Conservation (phyloP, 2,888 invertebrate species). For the Drosophila lacicola region DNA sequence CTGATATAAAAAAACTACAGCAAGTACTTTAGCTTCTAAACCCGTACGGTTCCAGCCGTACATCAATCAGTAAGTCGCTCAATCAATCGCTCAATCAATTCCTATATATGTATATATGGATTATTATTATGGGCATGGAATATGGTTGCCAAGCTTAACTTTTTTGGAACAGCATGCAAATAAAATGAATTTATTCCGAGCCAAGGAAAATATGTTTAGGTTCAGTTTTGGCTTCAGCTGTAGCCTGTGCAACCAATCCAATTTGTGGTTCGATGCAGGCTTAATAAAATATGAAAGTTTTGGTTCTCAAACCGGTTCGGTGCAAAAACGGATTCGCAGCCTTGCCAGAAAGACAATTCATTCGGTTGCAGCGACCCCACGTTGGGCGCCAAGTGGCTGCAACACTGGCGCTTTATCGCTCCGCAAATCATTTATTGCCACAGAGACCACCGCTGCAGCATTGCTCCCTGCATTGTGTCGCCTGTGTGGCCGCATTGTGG, state of each 20-base stretch:
- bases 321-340: background rate
- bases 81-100: background rate
- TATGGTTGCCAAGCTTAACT: too few relatives aligned
- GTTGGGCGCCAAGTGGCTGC: conserved; percentile 46
- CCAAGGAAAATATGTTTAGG: too few relatives aligned
- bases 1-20: too few relatives aligned
- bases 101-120: background rate
- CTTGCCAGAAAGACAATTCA: background rate
- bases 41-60: too few relatives aligned
- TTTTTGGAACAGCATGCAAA: too few relatives aligned
- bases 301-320: too few relatives aligned
- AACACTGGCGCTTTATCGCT: conserved; percentile 31
- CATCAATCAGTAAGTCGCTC: background rate
- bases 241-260: too few relatives aligned
- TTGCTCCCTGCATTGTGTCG: conserved; percentile 1
- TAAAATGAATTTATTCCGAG: too few relatives aligned
- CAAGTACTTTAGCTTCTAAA: too few relatives aligned
- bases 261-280: too few relatives aligned
- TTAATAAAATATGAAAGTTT: too few relatives aligned
- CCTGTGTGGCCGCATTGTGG: conserved; percentile 56
- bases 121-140: background rate
- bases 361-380: conserved; percentile 11
- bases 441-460: conserved; percentile 53
- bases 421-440: conserved; percentile 26
- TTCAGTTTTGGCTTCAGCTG: too few relatives aligned